Evolutionary conservation across 2,113 vertebrate genomes (phyloP).

Genomic region (Dinomys branickii): DNA sequence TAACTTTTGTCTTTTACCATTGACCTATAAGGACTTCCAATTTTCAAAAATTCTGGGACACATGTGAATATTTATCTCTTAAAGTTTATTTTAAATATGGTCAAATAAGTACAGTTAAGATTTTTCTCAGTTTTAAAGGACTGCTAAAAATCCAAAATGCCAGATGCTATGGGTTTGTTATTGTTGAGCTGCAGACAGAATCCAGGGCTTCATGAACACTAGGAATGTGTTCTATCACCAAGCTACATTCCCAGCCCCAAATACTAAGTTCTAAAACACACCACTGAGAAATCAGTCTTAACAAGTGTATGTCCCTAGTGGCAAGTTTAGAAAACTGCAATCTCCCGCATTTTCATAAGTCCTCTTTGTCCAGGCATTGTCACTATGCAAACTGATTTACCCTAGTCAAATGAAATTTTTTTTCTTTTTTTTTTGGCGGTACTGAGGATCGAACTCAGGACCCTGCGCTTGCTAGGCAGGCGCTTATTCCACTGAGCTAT

Average conservation of each 20-base stretch:
- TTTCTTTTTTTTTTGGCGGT: no score
- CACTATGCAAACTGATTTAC: not conserved
- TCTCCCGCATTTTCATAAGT: not conserved
- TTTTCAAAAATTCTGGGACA: constrained; percentile 10
- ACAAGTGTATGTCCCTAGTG: not conserved
- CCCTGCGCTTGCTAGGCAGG: no score
- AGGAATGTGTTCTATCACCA: not conserved
- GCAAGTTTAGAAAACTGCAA: constrained; percentile 1
- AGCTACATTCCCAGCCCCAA: not conserved
- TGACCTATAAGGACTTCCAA: not conserved
- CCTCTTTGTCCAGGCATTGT: not conserved
- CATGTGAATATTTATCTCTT: not conserved
- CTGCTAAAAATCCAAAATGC: constrained; percentile 32
- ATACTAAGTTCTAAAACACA: not conserved
- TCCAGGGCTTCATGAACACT: not conserved
- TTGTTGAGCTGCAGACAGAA: not conserved
- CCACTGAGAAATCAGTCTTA: not conserved
- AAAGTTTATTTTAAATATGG: not conserved
- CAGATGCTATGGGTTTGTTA: not conserved
- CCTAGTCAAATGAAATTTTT: constrained; percentile 43
- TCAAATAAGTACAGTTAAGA: not conserved
- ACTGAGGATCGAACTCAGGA: no score
- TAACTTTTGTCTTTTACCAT: not conserved
- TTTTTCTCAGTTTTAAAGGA: constrained; percentile 9
- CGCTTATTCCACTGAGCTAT: no score